Evolutionary conservation across 2,888 invertebrate genomes (phyloP).

Genomic region (Buathra laborator): DNA sequence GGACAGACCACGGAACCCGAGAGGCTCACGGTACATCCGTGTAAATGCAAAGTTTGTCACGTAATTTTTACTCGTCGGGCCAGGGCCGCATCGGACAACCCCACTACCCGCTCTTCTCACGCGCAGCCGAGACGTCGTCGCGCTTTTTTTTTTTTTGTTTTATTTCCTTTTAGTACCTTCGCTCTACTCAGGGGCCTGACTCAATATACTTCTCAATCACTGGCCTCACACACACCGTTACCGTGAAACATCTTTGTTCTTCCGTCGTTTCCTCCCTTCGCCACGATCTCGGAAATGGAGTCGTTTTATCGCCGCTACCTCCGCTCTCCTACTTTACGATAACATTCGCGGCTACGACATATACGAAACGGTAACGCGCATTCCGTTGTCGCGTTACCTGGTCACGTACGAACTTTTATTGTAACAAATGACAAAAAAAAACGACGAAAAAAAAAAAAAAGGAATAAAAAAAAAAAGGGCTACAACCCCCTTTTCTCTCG

Average conservation of each 20-base stretch:
- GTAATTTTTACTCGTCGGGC: slow-evolving; percentile 80
- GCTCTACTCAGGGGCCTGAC: slow-evolving; percentile 64
- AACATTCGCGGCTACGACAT: neutral
- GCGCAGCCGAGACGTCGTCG: slow-evolving; percentile 49
- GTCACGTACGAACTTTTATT: slow-evolving; percentile 39
- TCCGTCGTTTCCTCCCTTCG: slow-evolving; percentile 56
- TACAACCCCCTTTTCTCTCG: slow-evolving; percentile 40
- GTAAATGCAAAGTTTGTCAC: slow-evolving; percentile 82
- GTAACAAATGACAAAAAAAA: neutral
- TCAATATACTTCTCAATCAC: slow-evolving; percentile 69
- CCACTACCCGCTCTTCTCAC: slow-evolving; percentile 64
- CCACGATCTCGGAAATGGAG: slow-evolving; percentile 60
- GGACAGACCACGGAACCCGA: slow-evolving; percentile 55
- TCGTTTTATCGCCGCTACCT: slow-evolving; percentile 57
- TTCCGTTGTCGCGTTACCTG: slow-evolving; percentile 40
- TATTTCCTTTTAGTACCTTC: slow-evolving; percentile 7
- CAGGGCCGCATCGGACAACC: slow-evolving; percentile 81
- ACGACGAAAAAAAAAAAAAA: neutral
- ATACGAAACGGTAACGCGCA: neutral
- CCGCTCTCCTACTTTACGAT: slow-evolving; percentile 15
- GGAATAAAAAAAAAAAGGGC: slow-evolving; percentile 20
- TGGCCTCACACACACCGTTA: slow-evolving; percentile 50
- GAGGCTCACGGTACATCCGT: slow-evolving; percentile 79
- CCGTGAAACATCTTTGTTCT: slow-evolving; percentile 49
- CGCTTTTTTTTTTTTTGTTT: slow-evolving; percentile 41